phyloP scores from a whole-genome alignment of 2,888 invertebrate genomes.

The Heliconius erato region DNA sequence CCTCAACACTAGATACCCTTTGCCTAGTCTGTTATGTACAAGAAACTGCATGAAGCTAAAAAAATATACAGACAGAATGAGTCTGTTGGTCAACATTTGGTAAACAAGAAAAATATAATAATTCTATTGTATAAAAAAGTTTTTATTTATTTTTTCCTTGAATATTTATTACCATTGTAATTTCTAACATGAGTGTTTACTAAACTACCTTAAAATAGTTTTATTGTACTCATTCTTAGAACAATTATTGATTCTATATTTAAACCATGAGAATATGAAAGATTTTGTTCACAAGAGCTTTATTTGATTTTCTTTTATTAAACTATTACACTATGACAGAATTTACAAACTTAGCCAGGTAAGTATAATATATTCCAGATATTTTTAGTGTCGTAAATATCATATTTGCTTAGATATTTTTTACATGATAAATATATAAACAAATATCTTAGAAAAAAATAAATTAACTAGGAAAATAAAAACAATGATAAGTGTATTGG shows the following conservation, averaged over 20 bases:
- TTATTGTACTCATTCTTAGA: background rate
- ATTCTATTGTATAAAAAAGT: too few relatives aligned
- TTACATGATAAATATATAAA: background rate
- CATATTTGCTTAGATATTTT: background rate
- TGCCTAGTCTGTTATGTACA: too few relatives aligned
- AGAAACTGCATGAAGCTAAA: too few relatives aligned
- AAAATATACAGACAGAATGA: too few relatives aligned
- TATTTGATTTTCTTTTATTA: background rate
- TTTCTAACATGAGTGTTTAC: background rate
- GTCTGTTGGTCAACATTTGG: background rate
- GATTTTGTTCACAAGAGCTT: background rate
- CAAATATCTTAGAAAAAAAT: too few relatives aligned
- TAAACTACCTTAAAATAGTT: background rate
- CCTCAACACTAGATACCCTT: too few relatives aligned
- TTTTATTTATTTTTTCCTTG: too few relatives aligned
- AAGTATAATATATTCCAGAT: background rate
- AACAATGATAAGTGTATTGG: background rate
- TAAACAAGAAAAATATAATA: background rate
- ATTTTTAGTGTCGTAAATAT: background rate
- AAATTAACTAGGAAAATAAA: background rate
- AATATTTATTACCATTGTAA: background rate
- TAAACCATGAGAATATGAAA: background rate
- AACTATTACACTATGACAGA: background rate
- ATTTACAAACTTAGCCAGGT: background rate
- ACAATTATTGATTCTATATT: background rate